A percentile compares a stretch with the other conserved stretches of the same genome.
Evolutionary conservation across 2,888 invertebrate genomes (phyloP).

Genomic region (Chaetogeoica ovagalla): DNA sequence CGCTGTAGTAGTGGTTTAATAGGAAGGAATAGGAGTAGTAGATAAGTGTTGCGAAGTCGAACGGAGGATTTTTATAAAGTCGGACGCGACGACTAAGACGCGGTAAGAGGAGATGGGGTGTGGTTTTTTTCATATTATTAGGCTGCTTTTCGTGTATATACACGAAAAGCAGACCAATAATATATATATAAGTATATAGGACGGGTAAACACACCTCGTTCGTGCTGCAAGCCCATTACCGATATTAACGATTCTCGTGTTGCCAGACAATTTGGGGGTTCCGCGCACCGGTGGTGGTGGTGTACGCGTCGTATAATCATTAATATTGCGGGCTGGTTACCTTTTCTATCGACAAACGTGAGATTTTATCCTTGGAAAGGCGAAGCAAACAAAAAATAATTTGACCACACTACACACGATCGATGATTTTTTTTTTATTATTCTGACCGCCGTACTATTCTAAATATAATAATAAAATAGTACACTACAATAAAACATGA

Average conservation of each 20-base stretch:
- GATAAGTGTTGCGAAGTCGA: not conserved
- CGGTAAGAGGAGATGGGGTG: not conserved
- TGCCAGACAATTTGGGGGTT: conserved; percentile 45
- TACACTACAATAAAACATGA: too few relatives aligned
- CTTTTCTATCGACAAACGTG: conserved; percentile 17
- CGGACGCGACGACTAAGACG: conserved; percentile 7
- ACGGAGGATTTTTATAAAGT: not conserved
- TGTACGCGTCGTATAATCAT: conserved; percentile 32
- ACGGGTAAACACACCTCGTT: not conserved
- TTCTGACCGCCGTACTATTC: too few relatives aligned
- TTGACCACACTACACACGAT: not conserved
- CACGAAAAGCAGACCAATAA: too few relatives aligned
- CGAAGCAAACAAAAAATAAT: not conserved
- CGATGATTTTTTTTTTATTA: not conserved
- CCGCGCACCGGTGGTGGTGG: not conserved
- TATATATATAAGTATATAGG: conserved; percentile 12
- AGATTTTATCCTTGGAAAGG: not conserved
- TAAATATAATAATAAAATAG: not conserved
- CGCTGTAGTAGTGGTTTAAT: not conserved
- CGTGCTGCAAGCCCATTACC: conserved; percentile 45
- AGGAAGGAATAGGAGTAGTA: too few relatives aligned
- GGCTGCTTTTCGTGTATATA: conserved; percentile 20
- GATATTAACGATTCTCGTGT: conserved; percentile 53
- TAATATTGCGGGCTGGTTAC: conserved; percentile 31
- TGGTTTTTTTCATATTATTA: conserved; percentile 28